Evolutionary conservation across 2,113 vertebrate species (phyloP).

Genomic region (Corythaeola cristata): DNA sequence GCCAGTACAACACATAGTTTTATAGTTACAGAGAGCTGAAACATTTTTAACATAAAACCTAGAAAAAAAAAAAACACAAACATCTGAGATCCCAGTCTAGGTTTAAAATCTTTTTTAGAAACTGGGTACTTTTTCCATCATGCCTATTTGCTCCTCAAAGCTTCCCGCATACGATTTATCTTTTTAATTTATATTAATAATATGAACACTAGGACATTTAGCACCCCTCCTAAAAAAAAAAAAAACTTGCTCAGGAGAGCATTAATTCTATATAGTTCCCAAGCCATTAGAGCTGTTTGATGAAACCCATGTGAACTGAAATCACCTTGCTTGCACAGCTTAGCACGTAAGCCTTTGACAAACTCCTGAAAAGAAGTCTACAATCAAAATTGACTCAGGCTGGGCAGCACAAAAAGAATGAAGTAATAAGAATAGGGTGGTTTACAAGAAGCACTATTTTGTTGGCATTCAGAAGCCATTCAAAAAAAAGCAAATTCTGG

Average conservation of each 20-base stretch:
- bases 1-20: not conserved
- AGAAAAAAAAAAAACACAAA: not conserved
- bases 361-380: not conserved
- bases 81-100: not conserved
- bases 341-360: not conserved
- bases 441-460: not conserved
- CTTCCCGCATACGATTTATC: no score
- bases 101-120: not conserved
- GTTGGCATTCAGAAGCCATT: not conserved
- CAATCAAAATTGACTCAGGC: not conserved
- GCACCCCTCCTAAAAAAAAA: not conserved
- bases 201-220: not conserved
- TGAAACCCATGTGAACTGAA: not conserved
- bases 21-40: not conserved
- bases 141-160: not conserved
- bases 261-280: not conserved
- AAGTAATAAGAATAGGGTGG: not conserved
- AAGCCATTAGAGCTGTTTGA: not conserved
- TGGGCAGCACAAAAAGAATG: not conserved
- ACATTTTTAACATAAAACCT: not conserved
- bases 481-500: not conserved
- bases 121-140: not conserved
- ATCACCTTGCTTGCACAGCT: not conserved
- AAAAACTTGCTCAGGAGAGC: not conserved
- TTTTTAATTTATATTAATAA: not conserved